A percentile compares a stretch with the other conserved stretches of the same genome.
Evolutionary conservation across 2,888 invertebrate genomes (phyloP).

Genomic region (Mactromeris polynyma): DNA sequence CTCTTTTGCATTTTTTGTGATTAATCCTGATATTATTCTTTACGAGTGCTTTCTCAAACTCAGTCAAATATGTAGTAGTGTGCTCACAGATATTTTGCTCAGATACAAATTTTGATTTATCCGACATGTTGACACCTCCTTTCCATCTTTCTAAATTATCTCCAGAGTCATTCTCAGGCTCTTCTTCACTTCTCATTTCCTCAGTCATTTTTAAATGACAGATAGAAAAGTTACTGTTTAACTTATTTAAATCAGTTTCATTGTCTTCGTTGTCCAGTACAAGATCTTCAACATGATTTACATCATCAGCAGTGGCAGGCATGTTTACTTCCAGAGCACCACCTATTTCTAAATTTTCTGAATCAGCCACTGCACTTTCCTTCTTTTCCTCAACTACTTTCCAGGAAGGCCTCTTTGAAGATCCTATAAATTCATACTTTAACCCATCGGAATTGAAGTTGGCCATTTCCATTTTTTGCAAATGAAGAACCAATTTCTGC

Average conservation of each 20-base stretch:
- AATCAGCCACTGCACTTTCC: background rate
- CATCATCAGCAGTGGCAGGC: background rate
- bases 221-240: background rate
- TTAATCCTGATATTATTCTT: background rate
- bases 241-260: background rate
- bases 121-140: background rate
- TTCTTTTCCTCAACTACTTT: background rate
- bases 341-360: background rate
- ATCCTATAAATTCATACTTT: conserved; percentile 12
- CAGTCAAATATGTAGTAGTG: background rate
- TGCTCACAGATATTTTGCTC: background rate
- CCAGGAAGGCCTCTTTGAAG: conserved; percentile 6
- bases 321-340: background rate
- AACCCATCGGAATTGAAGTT: background rate
- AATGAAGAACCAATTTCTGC: background rate
- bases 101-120: background rate
- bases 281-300: background rate
- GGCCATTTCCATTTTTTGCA: background rate
- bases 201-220: background rate
- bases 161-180: background rate
- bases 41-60: conserved; percentile 43
- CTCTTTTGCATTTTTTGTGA: background rate
- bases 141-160: background rate
- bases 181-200: background rate
- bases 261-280: background rate